Base-by-base conservation (phyloP, 2,797 vertebrate genomes). In the Rhynchotus rufescens region DNA sequence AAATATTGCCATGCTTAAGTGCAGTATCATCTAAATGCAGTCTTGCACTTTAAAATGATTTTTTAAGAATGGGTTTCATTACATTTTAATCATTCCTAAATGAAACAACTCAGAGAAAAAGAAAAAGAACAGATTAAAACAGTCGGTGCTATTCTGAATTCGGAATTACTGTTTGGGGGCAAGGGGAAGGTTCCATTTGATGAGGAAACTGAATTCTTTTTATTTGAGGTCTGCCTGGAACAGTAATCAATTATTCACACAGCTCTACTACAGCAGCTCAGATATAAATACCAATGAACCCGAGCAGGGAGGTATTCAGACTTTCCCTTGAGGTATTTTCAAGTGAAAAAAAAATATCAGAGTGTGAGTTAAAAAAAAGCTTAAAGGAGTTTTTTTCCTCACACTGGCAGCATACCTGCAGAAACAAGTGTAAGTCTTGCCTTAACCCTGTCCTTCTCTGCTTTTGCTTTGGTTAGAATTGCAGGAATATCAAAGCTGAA, bases 181-280 rank as follows among this genome's bases (percentile, higher is more conserved):
- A 19, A 30, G 30, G 77, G 69, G 28, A 40, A 56, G 59, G 51
- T 78, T 93, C n/a, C 54, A 47, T 78, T 92, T 0, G 0, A 66
- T 66, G 38, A 83, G 19, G 62, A 90, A 90, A 69, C 30, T 59
- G 23, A 84, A 16, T 80, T 90, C 15, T 77, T 95, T 84, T 89
- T 34, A 44, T 78, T 77, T 95, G 71, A 87, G 42, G 47, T 94
- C 66, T 92, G 42, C 74, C 69, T 83, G 86, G 56, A 92, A 85
- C 34, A 71, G 73, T 56, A 71, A 87, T 91, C 68, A 84, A 23
- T 80, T 84, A 90, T 80, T 80, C 69, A 90, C 73, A 78, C 19
- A 56, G 75, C 51, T 80, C 69, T 62, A 60, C 47, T 76, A 20
- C 69, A 80, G 62, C 79, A 49, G 59, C 69, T 95, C 54, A 62